Conservation (phyloP, 2,888 invertebrate genomes). For the Sesia apiformis region DNA sequence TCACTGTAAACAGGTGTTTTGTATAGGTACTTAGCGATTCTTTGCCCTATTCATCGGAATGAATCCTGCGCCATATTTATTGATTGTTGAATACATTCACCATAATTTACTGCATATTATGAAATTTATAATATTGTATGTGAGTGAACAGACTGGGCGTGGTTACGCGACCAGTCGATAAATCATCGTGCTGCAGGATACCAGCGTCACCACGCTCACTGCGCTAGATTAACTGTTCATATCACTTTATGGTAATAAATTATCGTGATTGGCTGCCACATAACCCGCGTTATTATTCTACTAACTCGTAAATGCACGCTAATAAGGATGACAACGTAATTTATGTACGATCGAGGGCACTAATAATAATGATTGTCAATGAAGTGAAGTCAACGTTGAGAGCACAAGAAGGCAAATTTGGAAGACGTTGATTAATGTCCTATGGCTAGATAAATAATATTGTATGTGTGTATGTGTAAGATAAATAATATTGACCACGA, state of each 20-base stretch:
- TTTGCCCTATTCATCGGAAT: no score
- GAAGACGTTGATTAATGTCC: no score
- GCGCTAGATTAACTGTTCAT: conserved; percentile 20
- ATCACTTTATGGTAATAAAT: conserved; percentile 46
- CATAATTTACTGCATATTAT: no score
- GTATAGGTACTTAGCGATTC: no score
- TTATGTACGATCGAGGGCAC: conserved; percentile 9
- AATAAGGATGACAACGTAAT: conserved; percentile 19
- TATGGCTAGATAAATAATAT: no score
- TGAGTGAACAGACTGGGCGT: conserved; percentile 1
- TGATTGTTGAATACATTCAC: no score
- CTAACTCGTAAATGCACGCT: conserved; percentile 15
- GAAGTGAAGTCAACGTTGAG: neutral
- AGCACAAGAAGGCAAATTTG: no score
- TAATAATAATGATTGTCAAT: neutral
- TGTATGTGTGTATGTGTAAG: no score
- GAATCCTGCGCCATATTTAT: no score
- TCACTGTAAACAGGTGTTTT: no score
- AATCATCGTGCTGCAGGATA: conserved; percentile 3
- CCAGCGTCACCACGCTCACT: conserved; percentile 1
- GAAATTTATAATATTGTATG: no score
- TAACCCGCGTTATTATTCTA: conserved; percentile 13
- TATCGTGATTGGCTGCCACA: conserved; percentile 36
- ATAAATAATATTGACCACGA: no score
- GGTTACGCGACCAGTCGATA: conserved; percentile 2